Conservation (phyloP, 2,113 vertebrate species). For the Callipepla californica region DNA sequence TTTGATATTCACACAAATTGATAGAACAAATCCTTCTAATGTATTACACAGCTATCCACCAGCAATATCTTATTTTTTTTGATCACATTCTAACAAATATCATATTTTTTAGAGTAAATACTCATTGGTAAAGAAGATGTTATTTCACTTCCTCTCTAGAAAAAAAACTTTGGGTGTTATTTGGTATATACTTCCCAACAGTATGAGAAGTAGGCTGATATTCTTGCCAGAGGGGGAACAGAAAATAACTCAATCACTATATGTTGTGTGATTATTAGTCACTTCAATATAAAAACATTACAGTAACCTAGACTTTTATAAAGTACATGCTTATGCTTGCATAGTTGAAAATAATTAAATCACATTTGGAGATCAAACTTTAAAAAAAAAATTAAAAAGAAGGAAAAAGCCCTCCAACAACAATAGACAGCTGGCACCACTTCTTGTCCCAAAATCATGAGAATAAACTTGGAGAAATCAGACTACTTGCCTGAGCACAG, state of each 20-base stretch:
- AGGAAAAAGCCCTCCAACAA: background rate
- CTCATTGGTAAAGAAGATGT: background rate
- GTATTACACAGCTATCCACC: background rate
- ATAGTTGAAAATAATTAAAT: background rate
- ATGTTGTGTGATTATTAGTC: background rate
- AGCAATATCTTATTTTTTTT: background rate
- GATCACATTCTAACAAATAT: background rate
- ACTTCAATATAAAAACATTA: background rate
- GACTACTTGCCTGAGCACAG: background rate
- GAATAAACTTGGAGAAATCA: background rate
- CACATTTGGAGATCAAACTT: background rate
- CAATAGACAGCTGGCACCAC: background rate
- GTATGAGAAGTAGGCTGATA: background rate
- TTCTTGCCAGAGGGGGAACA: accelerated
- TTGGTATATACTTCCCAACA: background rate
- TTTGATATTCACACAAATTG: background rate
- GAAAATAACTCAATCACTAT: background rate
- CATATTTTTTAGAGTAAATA: background rate
- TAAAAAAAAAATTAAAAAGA: background rate
- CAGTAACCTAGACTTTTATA: background rate
- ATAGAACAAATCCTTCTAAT: background rate
- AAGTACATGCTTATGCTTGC: background rate
- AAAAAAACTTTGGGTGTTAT: background rate
- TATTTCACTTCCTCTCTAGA: background rate
- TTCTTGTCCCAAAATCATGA: background rate